Percentiles rank a stretch among this genome's conserved stretches.
These are phyloP conservation scores for Stegodyphus dumicola DNA, from an alignment of 1,140 invertebrate species.

Conservation along the genomic window DNA sequence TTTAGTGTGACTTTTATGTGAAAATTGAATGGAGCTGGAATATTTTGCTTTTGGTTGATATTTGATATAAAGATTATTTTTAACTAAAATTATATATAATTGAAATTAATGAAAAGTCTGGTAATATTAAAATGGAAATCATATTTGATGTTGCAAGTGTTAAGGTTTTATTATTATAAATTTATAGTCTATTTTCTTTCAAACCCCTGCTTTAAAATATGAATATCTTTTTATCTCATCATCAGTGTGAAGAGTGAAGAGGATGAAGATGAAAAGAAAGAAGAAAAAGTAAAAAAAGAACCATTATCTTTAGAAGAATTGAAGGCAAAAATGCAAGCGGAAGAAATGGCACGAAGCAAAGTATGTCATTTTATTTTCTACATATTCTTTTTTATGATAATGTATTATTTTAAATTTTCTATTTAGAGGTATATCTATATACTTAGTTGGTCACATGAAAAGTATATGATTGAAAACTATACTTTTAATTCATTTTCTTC, in stretches of 20 bases:
- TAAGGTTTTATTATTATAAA: constrained; percentile 1
- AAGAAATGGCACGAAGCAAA: constrained; percentile 91
- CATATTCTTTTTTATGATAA: not conserved
- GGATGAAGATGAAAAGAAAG: constrained; percentile 65
- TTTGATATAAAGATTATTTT: no score
- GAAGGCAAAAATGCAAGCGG: constrained; percentile 94
- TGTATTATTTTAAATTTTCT: no score
- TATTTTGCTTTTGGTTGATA: no score
- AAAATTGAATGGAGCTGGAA: no score
- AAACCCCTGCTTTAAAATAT: no score
- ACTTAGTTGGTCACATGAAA: no score
- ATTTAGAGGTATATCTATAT: no score
- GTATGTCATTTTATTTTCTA: constrained; percentile 65
- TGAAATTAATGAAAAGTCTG: not conserved
- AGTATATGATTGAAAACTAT: no score
- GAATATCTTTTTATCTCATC: constrained; percentile 17
- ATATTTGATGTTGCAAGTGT: not conserved
- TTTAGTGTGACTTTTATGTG: no score
- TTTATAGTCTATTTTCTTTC: no score
- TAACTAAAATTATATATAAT: not conserved
- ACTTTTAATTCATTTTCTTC: no score
- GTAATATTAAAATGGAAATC: not conserved
- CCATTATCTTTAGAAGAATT: constrained; percentile 96
- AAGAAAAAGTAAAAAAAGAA: constrained; percentile 77
- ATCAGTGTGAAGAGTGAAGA: constrained; percentile 66